Evolutionary conservation across 1,140 invertebrate species (phyloP), one percentile per base, ranked within the genome.

Genomic region (Drosophila arizonae): DNA sequence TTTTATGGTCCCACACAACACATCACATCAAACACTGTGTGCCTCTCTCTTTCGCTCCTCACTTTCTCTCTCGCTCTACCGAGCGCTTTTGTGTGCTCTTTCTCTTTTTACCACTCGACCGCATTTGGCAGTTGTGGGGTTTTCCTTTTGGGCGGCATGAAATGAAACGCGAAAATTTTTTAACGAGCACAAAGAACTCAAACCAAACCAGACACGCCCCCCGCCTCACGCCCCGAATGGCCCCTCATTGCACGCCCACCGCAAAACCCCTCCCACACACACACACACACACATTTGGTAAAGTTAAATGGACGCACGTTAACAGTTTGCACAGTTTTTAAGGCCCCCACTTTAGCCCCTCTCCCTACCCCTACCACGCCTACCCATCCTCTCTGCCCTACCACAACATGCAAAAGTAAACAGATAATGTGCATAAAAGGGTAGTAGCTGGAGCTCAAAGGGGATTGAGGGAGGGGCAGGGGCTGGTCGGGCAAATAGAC

Each of bases 161-260:
- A 86, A 86, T 87, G 81, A 86, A 86, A 86, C 81, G 82, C 82
- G 79, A 87, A 85, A 73, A 87, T 86, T 87, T 86, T 81, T 86
- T 86, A 86, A 86, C 82, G 69, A 86, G 82, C 82, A 87, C 82
- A 86, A 86, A 86, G 82, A 70, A 64, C 72, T 65, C 65, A 72
- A 76, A 65, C 68, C 65, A 72, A 76, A 65, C 52, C 52, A 69
- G 64, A 62, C 50, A 57, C 72, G 33, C 61, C 69, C 73, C 62
- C 68, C 33, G 45, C 45, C 43, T 51, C 66, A 13, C 21, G 48
- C 54, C 30, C 36, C 50, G 24, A 39, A 45, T 15, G 4, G 8
- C 33, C 57, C 30, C 17, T 33, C 6, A 21, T 26, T 33, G 56
- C 65, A 45, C 24, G 36, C n/a, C 4, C 36, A 36, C 72, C 72